A percentile compares a stretch with the other conserved stretches of the same genome.
Evolutionary conservation across 2,113 vertebrate species (phyloP).

Genomic region (Gnathonemus longibarbis): DNA sequence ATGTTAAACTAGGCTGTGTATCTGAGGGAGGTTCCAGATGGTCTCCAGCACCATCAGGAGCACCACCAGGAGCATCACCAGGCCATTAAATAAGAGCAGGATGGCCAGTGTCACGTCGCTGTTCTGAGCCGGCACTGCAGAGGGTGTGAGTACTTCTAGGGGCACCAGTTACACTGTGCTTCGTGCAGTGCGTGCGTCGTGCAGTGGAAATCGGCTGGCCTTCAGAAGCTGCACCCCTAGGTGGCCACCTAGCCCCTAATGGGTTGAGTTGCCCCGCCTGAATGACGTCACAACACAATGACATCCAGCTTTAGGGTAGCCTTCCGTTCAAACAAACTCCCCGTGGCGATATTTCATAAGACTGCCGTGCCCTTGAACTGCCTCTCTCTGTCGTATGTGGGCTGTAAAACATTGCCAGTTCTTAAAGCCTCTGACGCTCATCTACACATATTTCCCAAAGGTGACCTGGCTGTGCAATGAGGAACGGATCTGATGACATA

Average conservation of each 20-base stretch:
- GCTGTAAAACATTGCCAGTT: not conserved
- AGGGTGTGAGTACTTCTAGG: not conserved
- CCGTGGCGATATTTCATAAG: not conserved
- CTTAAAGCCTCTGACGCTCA: not conserved
- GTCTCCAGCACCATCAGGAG: conserved; percentile 47
- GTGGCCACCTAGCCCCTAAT: not conserved
- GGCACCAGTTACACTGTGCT: not conserved
- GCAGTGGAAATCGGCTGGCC: not conserved
- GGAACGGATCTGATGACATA: not conserved
- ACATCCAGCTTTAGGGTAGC: not conserved
- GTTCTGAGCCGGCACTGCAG: not conserved
- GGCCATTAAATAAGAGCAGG: conserved; percentile 26
- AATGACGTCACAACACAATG: not conserved
- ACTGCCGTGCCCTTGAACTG: not conserved
- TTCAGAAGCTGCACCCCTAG: not conserved
- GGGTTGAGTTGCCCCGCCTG: not conserved
- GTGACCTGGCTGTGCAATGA: not conserved
- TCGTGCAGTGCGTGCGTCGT: not conserved
- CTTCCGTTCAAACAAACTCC: not conserved
- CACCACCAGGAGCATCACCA: conserved; percentile 45
- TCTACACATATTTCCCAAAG: not conserved
- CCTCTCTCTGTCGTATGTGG: not conserved
- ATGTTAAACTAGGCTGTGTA: conserved; percentile 31
- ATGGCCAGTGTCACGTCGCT: too few relatives aligned
- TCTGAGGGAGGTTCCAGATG: conserved; percentile 42